Base-by-base conservation (phyloP, 2,113 vertebrate species). In the Platichthys stellatus region DNA sequence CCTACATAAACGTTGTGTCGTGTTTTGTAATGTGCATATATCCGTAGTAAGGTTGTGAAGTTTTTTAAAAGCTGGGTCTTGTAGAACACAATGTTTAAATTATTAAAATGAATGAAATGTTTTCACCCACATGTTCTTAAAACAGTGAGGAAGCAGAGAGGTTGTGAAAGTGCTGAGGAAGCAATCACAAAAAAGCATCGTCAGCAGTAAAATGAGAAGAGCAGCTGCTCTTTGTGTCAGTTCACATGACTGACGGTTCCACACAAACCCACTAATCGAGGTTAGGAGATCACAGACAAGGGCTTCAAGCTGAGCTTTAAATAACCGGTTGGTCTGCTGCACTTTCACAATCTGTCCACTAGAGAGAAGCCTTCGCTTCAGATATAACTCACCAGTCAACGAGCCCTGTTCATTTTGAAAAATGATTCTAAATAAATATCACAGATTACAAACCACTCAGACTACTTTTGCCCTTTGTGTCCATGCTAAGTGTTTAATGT, bases 341-440 rank as follows among this genome's bases (percentile, higher is more conserved):
- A 81, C 11, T 83, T 73, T 24, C 70, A 35, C 31, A 12, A 18
- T 62, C 24, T 65, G 51, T 78, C 81, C 83, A 82, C 75, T 72
- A 24, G 76, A 80, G 63, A 73, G 83, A 59, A 70, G 70, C 78
- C 72, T 45, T 69, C 26, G 53, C 53, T 31, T 1, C 26, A 9
- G 51, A 28, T 5, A 56, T 9, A 10, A 57, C 18, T 7, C 9
- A 17, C 31, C 8, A 11, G 6, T 18, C 13, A 15, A 9, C 9
- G 21, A 20, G 14, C n/a, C 40, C n/a, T 3, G 24, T 45, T 62
- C 26, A 15, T 60, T 51, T n/a, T 17, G n/a, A 35, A 28, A 57
- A 18, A 47, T 11, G 1, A 51, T 21, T 31, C 13, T 49, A 6
- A 60, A 72, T 51, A 26, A 21, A 53, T 7, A 53, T 18, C 31